phyloP scores from a whole-genome alignment of 2,888 invertebrate species.

The Cephus runcator region DNA sequence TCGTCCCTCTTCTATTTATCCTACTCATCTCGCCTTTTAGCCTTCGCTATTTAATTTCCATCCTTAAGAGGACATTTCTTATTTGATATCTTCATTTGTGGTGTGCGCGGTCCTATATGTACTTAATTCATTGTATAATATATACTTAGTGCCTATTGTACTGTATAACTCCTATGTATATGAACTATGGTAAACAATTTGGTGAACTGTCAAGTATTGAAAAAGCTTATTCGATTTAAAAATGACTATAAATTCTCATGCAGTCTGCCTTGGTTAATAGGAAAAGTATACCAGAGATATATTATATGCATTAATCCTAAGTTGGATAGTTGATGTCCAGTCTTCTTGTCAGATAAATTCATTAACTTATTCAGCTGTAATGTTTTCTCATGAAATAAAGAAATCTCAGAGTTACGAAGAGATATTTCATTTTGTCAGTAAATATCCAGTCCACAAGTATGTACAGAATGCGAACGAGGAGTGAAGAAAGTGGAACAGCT shows the following conservation, averaged over 20 bases:
- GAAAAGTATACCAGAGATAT: background rate
- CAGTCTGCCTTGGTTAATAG: background rate
- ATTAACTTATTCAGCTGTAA: background rate
- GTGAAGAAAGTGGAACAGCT: background rate
- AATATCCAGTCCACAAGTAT: background rate
- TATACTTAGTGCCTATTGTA: background rate
- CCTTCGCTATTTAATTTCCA: background rate
- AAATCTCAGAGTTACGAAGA: background rate
- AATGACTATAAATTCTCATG: background rate
- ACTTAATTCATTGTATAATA: background rate
- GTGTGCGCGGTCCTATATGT: background rate
- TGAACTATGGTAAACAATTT: background rate
- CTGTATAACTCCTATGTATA: background rate
- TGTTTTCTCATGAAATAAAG: background rate
- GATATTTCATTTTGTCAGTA: background rate
- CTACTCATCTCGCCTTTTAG: background rate
- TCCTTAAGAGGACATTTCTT: background rate
- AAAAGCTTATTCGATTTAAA: background rate
- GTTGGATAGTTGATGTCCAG: background rate
- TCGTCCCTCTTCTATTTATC: background rate
- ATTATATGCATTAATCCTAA: background rate
- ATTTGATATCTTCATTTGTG: conserved; percentile 1
- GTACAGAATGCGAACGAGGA: background rate
- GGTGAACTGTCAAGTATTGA: background rate
- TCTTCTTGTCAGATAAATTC: background rate